Conservation (phyloP, 2,797 vertebrate genomes). For the Gymnocypris eckloni region DNA sequence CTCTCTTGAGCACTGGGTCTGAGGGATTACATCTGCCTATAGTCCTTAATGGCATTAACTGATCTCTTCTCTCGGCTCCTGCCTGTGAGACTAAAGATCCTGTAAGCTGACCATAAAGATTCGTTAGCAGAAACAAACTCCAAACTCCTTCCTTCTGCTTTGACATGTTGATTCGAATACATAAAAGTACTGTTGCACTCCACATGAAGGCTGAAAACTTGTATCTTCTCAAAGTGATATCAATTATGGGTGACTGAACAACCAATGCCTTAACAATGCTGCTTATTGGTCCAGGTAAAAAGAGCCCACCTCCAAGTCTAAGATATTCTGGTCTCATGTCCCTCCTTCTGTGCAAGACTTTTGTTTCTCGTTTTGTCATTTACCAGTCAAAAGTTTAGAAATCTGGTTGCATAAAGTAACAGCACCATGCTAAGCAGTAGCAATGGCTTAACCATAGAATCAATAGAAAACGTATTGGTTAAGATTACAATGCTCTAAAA, state of each 20-base stretch:
- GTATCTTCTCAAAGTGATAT: background rate
- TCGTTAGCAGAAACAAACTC: conserved; percentile 43
- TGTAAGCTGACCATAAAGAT: conserved; percentile 55
- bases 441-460: background rate
- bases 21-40: conserved; percentile 56
- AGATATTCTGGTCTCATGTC: background rate
- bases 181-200: background rate
- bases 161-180: conserved; percentile 7
- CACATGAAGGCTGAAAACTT: background rate
- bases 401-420: background rate
- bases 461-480: background rate
- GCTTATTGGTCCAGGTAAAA: background rate
- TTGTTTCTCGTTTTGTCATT: background rate
- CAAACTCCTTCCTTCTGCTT: conserved; percentile 51
- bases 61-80: conserved; percentile 5
- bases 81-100: conserved; percentile 14
- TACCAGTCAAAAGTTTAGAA: background rate
- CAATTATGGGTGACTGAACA: background rate
- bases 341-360: background rate
- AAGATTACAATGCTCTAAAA: background rate
- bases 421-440: background rate
- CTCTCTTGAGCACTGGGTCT: background rate
- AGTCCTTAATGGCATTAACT: conserved; percentile 62
- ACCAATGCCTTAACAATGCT: background rate
- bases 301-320: background rate